phyloP scores from a whole-genome alignment of 2,113 vertebrate species.

The Prolemur simus region DNA sequence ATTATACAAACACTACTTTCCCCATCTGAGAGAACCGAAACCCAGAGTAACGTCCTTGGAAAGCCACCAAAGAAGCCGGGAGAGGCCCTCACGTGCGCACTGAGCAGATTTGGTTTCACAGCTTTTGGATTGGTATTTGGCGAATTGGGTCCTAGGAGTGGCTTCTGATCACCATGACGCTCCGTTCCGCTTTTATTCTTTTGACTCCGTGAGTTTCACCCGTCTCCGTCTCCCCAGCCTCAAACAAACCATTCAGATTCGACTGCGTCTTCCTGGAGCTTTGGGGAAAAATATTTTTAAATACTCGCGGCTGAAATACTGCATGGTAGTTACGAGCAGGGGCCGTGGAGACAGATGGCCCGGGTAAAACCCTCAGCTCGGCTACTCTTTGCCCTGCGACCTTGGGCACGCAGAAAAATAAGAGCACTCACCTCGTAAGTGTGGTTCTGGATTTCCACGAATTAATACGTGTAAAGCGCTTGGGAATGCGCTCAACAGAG shows the following conservation, averaged over 20 bases:
- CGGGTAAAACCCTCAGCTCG: fast-evolving
- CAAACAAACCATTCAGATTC: not conserved
- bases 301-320: not conserved
- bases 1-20: not conserved
- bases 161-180: not conserved
- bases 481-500: no score
- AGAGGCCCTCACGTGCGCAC: not conserved
- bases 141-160: not conserved
- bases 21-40: not conserved
- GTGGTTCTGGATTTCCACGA: not conserved
- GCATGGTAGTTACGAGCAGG: no score
- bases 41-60: not conserved
- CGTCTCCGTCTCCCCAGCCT: not conserved
- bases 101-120: not conserved
- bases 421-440: not conserved
- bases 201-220: not conserved
- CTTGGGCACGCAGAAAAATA: no score
- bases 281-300: not conserved
- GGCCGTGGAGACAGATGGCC: not conserved
- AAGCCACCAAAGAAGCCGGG: not conserved
- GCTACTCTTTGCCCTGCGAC: not conserved
- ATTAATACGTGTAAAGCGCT: not conserved
- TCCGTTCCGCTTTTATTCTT: not conserved
- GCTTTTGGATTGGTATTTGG: not conserved
- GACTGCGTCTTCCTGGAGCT: not conserved